A percentile compares a stretch with the other conserved stretches of the same genome.
phyloP scores from a whole-genome alignment of 2,888 invertebrate species.

The Phengaris alcon region DNA sequence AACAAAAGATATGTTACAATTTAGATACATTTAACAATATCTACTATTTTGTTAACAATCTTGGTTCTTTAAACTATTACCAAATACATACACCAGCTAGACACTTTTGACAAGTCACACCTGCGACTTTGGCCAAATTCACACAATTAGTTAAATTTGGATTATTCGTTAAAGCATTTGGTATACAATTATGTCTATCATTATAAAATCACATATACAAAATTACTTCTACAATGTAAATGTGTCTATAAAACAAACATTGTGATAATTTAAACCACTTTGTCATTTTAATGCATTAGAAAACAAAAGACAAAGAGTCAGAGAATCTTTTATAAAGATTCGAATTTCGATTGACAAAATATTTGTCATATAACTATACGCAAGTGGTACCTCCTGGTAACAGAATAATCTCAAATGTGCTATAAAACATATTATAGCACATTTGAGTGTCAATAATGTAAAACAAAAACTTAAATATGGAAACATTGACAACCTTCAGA shows the following conservation, averaged over 20 bases:
- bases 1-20: conserved; percentile 28
- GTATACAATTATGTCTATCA: conserved; percentile 23
- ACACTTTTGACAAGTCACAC: background rate
- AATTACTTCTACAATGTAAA: conserved; percentile 7
- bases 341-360: background rate
- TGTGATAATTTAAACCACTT: conserved; percentile 6
- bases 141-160: background rate
- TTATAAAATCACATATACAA: background rate
- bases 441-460: background rate
- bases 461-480: background rate
- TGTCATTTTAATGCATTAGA: background rate
- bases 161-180: conserved; percentile 21
- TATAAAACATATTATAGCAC: too few relatives aligned
- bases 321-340: background rate
- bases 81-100: conserved; percentile 1
- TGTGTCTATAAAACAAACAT: conserved; percentile 11
- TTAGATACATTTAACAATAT: conserved; percentile 25
- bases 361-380: background rate
- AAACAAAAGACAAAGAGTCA: conserved; percentile 9
- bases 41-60: conserved; percentile 18
- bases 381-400: background rate
- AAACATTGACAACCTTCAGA: conserved; percentile 11
- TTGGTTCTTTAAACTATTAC: conserved; percentile 23
- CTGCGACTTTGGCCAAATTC: background rate
- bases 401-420: background rate